These are phyloP conservation scores for Edolisoma coerulescens DNA, from an alignment of 2,113 vertebrate species.

Conservation along the genomic window DNA sequence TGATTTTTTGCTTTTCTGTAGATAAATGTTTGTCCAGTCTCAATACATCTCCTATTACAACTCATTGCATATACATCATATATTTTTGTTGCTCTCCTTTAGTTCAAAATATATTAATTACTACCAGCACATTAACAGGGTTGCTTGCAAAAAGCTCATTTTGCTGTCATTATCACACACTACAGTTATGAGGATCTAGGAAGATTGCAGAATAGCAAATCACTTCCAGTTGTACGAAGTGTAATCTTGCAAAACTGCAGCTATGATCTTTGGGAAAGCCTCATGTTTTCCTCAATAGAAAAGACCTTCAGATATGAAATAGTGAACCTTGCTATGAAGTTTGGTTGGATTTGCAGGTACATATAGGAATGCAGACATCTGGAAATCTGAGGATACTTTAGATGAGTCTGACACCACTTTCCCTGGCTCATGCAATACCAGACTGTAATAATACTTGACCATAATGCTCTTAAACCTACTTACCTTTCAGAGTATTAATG, in stretches of 20 bases:
- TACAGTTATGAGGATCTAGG: not conserved
- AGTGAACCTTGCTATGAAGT: not conserved
- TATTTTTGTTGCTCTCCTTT: not conserved
- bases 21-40: not conserved
- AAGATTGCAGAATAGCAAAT: not conserved
- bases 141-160: not conserved
- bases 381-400: not conserved
- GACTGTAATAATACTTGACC: not conserved
- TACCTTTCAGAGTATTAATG: not conserved
- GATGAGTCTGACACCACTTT: not conserved
- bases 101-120: not conserved
- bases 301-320: not conserved
- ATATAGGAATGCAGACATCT: not conserved
- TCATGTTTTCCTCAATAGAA: not conserved
- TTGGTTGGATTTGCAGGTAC: not conserved
- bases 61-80: not conserved
- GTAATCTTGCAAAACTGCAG: not conserved
- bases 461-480: not conserved
- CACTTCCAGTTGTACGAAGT: not conserved
- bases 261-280: not conserved
- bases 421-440: not conserved
- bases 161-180: not conserved
- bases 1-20: conserved; percentile 46
- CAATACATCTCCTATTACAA: not conserved
- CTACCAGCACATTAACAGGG: not conserved